Evolutionary conservation across 2,113 vertebrate genomes (phyloP).

Genomic region (Oncorhynchus clarkii): DNA sequence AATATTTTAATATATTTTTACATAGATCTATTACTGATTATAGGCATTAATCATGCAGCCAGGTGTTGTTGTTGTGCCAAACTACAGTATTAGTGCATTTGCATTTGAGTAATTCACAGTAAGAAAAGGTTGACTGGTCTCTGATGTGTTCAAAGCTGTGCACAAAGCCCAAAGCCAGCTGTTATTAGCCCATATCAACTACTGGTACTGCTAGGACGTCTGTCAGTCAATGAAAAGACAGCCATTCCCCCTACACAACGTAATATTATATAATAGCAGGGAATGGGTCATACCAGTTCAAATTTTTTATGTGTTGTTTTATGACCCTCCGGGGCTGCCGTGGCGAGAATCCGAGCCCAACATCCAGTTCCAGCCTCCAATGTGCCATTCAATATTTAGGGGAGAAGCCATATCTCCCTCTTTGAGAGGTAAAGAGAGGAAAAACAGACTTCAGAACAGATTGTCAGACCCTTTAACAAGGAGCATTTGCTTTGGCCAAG

Average conservation of each 20-base stretch:
- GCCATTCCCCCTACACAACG: not conserved
- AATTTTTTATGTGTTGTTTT: slow-evolving; percentile 24
- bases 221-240: not conserved
- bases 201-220: not conserved
- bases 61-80: no score
- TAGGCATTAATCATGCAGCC: no score
- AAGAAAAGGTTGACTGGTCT: no score
- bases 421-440: slow-evolving; percentile 9
- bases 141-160: no score
- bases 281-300: not conserved
- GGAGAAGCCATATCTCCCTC: not conserved
- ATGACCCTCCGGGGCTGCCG: slow-evolving; percentile 14
- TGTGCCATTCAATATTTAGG: not conserved
- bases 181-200: no score
- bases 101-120: no score
- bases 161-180: no score
- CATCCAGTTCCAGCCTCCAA: not conserved
- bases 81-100: no score
- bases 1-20: not conserved
- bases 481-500: slow-evolving; percentile 1
- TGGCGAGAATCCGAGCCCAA: not conserved
- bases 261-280: slow-evolving; percentile 1
- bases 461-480: slow-evolving; percentile 17
- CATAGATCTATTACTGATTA: no score
- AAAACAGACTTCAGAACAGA: slow-evolving; percentile 14